Conservation (phyloP, 2,888 invertebrate genomes). For the Auanema sp. region DNA sequence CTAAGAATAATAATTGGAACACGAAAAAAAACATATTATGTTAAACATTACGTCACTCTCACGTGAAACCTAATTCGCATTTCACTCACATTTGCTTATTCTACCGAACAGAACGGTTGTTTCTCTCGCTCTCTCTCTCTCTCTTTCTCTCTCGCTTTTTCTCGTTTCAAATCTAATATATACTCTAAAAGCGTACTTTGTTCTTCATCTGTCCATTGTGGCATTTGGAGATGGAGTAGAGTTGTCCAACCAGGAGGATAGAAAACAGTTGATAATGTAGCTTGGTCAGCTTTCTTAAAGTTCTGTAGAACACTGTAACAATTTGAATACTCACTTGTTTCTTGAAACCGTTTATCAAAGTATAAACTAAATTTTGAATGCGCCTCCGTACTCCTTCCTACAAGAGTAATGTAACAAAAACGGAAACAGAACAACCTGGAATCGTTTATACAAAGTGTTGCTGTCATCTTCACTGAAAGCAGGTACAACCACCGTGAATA, state of each 20-base stretch:
- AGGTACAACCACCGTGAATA: conserved; percentile 29
- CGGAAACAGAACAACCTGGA: conserved; percentile 8
- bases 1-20: conserved; percentile 20
- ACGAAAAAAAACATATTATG: not conserved
- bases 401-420: not conserved
- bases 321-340: conserved; percentile 21
- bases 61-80: too few relatives aligned
- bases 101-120: not conserved
- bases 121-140: not conserved
- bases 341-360: conserved; percentile 30
- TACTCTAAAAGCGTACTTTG: conserved; percentile 17
- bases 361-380: conserved; percentile 32
- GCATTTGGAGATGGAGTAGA: conserved; percentile 41
- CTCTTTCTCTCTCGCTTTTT: not conserved
- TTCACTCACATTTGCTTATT: not conserved
- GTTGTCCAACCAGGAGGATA: conserved; percentile 45
- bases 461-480: conserved; percentile 35
- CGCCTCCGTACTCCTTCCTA: conserved; percentile 33
- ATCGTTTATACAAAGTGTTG: conserved; percentile 27
- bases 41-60: too few relatives aligned
- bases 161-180: not conserved
- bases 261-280: conserved; percentile 38
- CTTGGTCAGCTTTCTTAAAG: conserved; percentile 19
- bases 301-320: not conserved
- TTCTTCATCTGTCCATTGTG: conserved; percentile 40